phyloP scores from a whole-genome alignment of 2,113 vertebrate species.

The Chascanopsetta lugubris region DNA sequence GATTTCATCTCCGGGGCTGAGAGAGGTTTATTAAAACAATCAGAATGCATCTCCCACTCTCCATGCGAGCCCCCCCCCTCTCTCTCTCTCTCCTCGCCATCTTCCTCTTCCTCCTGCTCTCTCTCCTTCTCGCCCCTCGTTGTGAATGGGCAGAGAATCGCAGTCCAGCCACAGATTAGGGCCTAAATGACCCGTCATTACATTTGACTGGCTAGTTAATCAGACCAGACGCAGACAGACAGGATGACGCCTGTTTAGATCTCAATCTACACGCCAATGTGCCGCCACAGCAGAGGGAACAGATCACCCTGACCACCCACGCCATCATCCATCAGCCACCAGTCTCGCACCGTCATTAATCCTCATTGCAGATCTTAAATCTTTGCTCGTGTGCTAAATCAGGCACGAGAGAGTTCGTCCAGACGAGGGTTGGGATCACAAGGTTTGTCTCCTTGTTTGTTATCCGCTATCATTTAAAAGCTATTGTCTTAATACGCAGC shows the following conservation, averaged over 20 bases:
- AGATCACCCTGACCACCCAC: conserved; percentile 52
- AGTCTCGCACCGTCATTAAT: conserved; percentile 14
- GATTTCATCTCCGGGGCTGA: conserved; percentile 89
- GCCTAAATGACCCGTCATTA: conserved; percentile 83
- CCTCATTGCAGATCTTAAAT: conserved; percentile 4
- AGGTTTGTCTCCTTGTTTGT: not conserved
- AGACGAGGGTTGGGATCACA: not conserved
- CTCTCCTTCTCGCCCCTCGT: conserved; percentile 67
- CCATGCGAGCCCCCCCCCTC: conserved; percentile 77
- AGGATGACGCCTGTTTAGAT: conserved; percentile 50
- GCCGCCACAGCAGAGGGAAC: conserved; percentile 33
- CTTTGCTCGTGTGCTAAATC: not conserved
- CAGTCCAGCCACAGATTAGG: conserved; percentile 81
- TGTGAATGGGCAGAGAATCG: conserved; percentile 84
- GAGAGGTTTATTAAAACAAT: conserved; percentile 84
- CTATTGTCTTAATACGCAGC: not conserved
- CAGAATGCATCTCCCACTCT: conserved; percentile 74
- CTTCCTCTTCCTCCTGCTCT: conserved; percentile 53
- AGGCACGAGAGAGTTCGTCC: not conserved
- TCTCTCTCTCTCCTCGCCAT: conserved; percentile 65
- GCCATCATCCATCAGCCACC: conserved; percentile 27
- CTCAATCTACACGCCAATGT: conserved; percentile 41
- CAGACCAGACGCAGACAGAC: conserved; percentile 56
- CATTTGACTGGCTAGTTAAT: conserved; percentile 70
- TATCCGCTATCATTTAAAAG: not conserved